These are phyloP conservation scores for Yponomeuta cagnagella DNA, from an alignment of 2,888 invertebrate genomes.

Conservation along the genomic window DNA sequence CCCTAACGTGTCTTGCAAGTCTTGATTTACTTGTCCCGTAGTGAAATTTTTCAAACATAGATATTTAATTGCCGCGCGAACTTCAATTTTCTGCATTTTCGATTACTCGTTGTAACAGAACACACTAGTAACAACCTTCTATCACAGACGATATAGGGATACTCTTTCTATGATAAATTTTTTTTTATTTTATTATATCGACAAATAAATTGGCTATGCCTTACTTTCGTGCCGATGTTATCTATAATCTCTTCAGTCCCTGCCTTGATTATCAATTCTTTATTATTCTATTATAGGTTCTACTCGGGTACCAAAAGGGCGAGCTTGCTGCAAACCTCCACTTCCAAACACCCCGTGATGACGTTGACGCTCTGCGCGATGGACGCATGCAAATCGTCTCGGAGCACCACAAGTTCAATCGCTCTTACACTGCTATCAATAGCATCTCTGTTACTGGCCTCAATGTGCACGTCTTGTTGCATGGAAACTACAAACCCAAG, in stretches of 20 bases:
- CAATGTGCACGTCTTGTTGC: constrained; percentile 46
- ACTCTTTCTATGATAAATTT: no score
- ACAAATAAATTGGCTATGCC: no score
- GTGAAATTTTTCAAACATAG: no score
- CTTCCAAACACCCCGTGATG: constrained; percentile 73
- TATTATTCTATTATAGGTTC: constrained; percentile 47
- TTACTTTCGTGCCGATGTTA: no score
- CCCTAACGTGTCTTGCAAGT: no score
- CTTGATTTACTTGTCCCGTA: no score
- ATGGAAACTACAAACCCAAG: constrained; percentile 50
- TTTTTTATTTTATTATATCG: no score
- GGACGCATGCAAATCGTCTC: constrained; percentile 75
- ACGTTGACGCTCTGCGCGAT: constrained; percentile 64
- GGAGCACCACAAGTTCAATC: constrained; percentile 71
- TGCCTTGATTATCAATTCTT: background rate
- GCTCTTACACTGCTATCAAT: constrained; percentile 58
- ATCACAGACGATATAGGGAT: no score
- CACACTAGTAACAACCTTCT: no score
- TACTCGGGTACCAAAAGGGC: constrained; percentile 80
- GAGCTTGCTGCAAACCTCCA: constrained; percentile 84
- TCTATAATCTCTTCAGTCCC: constrained; percentile 6
- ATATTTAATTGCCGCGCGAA: no score
- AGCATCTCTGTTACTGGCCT: constrained; percentile 47
- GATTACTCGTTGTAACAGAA: no score
- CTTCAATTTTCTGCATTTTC: no score